Percentiles rank a stretch among this genome's conserved stretches.
phyloP scores from a whole-genome alignment of 2,888 invertebrate genomes.

The Cosmopolites sordidus region DNA sequence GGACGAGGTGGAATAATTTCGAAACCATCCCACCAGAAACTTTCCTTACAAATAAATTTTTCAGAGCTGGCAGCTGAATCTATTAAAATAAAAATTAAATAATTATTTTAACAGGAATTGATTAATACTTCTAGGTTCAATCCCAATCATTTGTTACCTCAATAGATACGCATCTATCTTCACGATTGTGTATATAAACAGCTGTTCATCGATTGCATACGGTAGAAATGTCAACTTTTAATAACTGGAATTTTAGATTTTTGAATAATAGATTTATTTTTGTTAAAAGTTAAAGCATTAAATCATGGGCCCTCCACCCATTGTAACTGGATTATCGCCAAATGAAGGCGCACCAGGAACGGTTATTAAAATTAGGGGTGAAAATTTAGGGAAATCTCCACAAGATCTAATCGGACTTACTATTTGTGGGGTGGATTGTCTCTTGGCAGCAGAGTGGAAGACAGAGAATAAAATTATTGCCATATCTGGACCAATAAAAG shows the following conservation, averaged over 20 bases:
- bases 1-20: constrained; percentile 60
- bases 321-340: constrained; percentile 95
- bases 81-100: constrained; percentile 7
- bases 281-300: no score
- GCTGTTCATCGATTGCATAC: constrained; percentile 7
- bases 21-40: constrained; percentile 71
- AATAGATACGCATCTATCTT: no score
- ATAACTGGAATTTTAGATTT: no score
- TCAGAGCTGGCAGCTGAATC: constrained; percentile 38
- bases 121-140: no score
- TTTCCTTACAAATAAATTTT: constrained; percentile 61
- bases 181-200: neutral
- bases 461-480: constrained; percentile 96
- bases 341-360: constrained; percentile 98
- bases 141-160: no score
- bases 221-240: no score
- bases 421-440: constrained; percentile 94
- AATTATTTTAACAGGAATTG: no score
- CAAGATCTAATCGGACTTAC: constrained; percentile 85
- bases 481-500: constrained; percentile 84
- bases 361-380: constrained; percentile 89
- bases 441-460: constrained; percentile 96
- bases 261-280: no score
- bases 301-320: constrained; percentile 70
- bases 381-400: constrained; percentile 83